These are phyloP conservation scores for Spheniscus humboldti DNA, from an alignment of 2,797 vertebrate species.

Conservation along the genomic window DNA sequence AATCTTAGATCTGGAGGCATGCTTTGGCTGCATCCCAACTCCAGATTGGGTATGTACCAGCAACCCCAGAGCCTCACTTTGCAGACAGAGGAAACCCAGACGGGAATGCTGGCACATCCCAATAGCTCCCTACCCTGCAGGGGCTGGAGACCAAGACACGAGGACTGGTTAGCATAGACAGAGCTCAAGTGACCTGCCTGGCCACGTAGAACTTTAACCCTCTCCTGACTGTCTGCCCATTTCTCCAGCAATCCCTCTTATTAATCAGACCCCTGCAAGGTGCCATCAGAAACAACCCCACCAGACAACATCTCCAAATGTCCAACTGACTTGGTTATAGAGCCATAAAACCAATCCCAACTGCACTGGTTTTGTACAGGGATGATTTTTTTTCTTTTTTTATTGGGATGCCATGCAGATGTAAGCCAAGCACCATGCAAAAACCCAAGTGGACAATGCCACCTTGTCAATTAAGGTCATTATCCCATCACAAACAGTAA, in stretches of 20 bases:
- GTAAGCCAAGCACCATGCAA: background rate
- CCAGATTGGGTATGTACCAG: background rate
- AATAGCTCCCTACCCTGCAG: background rate
- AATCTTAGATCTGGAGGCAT: conserved; percentile 45
- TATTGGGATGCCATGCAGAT: background rate
- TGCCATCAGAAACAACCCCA: background rate
- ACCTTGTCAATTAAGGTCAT: background rate
- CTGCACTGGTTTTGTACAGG: background rate
- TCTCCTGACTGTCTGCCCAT: background rate
- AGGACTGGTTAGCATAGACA: background rate
- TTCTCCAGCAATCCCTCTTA: background rate
- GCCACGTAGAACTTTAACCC: background rate
- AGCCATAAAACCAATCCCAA: background rate
- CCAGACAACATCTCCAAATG: background rate
- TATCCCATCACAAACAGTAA: background rate
- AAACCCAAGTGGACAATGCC: background rate
- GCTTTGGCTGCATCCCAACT: conserved; percentile 22
- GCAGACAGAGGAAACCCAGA: conserved; percentile 32
- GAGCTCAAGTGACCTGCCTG: background rate
- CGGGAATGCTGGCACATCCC: background rate
- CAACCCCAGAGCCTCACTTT: background rate
- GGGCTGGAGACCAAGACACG: background rate
- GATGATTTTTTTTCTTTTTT: background rate
- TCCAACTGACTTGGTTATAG: background rate
- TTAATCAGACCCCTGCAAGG: background rate